phyloP scores from a whole-genome alignment of 2,797 vertebrate species.

The Pipistrellus nathusii region DNA sequence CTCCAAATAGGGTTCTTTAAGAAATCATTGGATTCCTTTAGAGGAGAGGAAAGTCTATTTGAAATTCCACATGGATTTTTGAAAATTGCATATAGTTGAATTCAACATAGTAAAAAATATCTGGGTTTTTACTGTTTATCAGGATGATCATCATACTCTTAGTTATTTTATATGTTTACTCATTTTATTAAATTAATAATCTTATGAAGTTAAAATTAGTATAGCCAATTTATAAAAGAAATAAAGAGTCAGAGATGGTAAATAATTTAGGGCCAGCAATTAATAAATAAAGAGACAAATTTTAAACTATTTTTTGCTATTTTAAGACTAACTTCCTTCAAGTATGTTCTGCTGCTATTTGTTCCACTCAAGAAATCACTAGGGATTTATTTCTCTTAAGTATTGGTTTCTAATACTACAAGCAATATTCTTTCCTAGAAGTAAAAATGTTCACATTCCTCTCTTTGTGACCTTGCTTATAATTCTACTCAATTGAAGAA shows the following conservation, averaged over 20 bases:
- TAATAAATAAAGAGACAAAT: not conserved
- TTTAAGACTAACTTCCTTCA: slow-evolving; percentile 28
- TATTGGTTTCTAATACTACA: not conserved
- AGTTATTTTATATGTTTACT: not conserved
- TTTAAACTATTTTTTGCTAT: slow-evolving; percentile 33
- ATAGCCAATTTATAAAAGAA: not conserved
- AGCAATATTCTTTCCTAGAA: not conserved
- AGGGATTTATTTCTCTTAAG: not conserved
- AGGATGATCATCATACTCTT: not conserved
- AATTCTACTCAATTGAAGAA: not conserved
- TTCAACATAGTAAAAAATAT: not conserved
- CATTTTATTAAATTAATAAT: not conserved
- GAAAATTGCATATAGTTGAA: not conserved
- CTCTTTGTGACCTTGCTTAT: not conserved
- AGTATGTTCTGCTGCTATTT: not conserved
- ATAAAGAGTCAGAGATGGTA: not conserved
- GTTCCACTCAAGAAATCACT: not conserved
- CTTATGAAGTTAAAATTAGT: not conserved
- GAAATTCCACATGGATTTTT: not conserved
- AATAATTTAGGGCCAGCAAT: not conserved
- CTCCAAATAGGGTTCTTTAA: not conserved
- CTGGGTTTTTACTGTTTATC: not conserved
- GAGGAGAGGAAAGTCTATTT: not conserved
- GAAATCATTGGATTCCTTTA: not conserved
- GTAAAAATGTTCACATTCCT: not conserved